Evolutionary conservation across 2,113 vertebrate genomes (phyloP), one percentile per base, ranked within the genome.

Genomic region (Motacilla tschutschensis): DNA sequence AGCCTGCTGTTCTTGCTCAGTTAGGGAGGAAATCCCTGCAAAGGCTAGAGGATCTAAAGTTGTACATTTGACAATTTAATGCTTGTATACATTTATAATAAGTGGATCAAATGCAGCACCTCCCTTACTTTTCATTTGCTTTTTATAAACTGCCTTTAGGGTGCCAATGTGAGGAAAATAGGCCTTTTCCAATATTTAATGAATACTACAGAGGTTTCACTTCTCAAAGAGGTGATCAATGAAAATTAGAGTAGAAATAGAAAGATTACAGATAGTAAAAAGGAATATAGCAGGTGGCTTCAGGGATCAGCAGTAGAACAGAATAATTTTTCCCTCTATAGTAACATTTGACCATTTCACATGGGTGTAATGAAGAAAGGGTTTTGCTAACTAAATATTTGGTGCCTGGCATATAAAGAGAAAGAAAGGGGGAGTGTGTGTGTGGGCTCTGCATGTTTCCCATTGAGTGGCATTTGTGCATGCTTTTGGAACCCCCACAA

Each of bases 131-230:
- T 89, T 79, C 18, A 74, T 82, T 44, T 17, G 15, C 35, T 70
- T 86, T 89, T 93, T 66, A 59, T 88, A 77, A 81, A 81, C n/a
- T 73, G 64, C 51, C 71, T 77, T 86, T 78, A 79, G 70, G 54
- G 36, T 84, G 51, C 41, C 29, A 62, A 48, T 47, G 46, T 4
- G 26, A 76, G 46, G 48, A 85, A 87, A 85, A 74, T 60, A 79
- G 53, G 28, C 9, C 17, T 79, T 73, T 84, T 82, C 78, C 67
- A 70, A 54, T 89, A 72, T 72, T 73, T 88, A 75, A 69, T 69
- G 87, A 81, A 72, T 66, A 58, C 44, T 92, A 58, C 38, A 54
- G 80, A 88, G 78, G 14, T 83, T 92, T 93, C 36, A 36, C 16
- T 85, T 29, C 26, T 87, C 28, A 81, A 89, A 79, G 66, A 69